phyloP scores from a whole-genome alignment of 2,113 vertebrate species.

The Dromaius novaehollandiae region DNA sequence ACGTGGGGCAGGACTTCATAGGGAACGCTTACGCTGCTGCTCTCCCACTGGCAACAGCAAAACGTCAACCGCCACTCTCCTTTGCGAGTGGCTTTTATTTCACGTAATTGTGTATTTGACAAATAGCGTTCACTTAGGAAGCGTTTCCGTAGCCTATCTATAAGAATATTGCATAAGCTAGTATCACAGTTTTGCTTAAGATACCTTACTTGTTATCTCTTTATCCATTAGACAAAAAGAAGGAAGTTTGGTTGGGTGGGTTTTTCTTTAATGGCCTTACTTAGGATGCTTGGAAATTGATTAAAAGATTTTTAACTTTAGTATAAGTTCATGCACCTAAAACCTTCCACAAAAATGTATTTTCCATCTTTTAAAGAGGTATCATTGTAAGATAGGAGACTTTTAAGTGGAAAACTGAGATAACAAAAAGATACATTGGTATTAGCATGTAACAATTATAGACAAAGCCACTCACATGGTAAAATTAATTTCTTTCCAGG shows the following conservation, averaged over 20 bases:
- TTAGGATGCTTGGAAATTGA: background rate
- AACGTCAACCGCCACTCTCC: background rate
- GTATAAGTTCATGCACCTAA: background rate
- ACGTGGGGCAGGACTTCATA: background rate
- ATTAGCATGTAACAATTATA: background rate
- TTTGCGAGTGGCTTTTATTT: background rate
- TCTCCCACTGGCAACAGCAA: background rate
- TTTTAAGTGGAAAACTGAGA: background rate
- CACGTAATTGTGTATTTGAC: fast-evolving
- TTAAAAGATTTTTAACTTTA: background rate
- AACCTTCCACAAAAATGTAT: background rate
- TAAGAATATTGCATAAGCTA: background rate
- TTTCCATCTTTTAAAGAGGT: background rate
- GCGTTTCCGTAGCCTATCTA: background rate
- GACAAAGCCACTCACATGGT: no score
- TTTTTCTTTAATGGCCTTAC: background rate
- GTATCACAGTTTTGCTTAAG: background rate
- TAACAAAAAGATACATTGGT: background rate
- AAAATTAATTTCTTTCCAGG: no score
- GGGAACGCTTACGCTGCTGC: background rate
- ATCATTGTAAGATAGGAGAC: background rate
- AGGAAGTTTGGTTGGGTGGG: background rate
- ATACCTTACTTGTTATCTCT: background rate
- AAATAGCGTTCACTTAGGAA: background rate
- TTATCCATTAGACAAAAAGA: background rate